Evolutionary conservation across 2,888 invertebrate species (phyloP), one percentile per base, ranked within the genome.

Genomic region (Lysandra bellargus): DNA sequence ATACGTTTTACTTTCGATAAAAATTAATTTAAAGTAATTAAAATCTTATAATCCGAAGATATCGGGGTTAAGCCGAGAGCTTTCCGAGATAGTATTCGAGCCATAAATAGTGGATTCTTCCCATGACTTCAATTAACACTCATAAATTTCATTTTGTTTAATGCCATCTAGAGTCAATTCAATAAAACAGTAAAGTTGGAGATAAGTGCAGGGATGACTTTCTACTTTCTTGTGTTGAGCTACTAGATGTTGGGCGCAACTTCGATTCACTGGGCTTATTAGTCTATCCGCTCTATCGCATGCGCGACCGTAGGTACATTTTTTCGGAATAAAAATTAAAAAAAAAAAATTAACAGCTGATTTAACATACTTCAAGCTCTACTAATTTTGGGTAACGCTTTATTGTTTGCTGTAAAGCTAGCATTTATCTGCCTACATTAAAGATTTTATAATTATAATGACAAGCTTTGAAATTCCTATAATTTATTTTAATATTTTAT

Each of bases 71-170:
- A 30, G 30, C 53, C 53, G 53, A 76, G 76, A 57, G 76, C 76
- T 76, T 76, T 75, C 23, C 57, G 33, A 73, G 49, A 49, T 75
- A 53, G 49, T 74, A 44, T 75, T 75, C 49, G 53, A 53, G 76
- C 76, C 30, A 76, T 76, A 76, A 76, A 76, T 75, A 64, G 78
- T 83, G 81, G 82, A 82, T 81, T 82, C 82, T 81, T 82, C 33
- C 78, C 78, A 79, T 80, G 81, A 49, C 80, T 81, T 82, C 83
- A 83, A 84, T 84, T 83, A 83, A 83, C 84, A 84, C 82, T 84
- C 81, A 83, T 84, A 83, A 83, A 84, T 81, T 81, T 82, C 80
- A 81, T 80, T 83, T 81, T 77, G 78, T 82, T 83, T 83, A 83
- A 81, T 82, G 82, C 76, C 76, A 76, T 75, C 49, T 23, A 49